Conservation (phyloP, 2,113 vertebrate species). For the Mixornis gularis region DNA sequence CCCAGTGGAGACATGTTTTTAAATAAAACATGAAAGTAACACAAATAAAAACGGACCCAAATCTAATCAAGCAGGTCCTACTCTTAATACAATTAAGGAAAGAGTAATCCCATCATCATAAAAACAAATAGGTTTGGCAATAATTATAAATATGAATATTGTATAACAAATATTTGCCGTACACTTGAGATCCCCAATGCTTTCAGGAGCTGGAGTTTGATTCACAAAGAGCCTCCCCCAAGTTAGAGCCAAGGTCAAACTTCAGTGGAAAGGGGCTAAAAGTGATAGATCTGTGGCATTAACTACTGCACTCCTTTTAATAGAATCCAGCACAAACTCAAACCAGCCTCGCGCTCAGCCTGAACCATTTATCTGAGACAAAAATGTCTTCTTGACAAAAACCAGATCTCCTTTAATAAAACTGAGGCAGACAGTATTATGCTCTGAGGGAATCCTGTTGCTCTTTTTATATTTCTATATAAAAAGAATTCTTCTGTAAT, state of each 20-base stretch:
- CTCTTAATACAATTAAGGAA: conserved; percentile 61
- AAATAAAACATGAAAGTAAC: conserved; percentile 70
- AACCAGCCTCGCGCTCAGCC: conserved; percentile 71
- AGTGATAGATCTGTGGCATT: conserved; percentile 78
- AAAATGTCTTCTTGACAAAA: conserved; percentile 83
- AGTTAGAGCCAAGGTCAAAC: conserved; percentile 73
- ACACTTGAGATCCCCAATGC: background rate
- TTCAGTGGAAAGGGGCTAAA: conserved; percentile 65
- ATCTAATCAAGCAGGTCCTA: conserved; percentile 62
- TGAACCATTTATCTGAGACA: conserved; percentile 75
- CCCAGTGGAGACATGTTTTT: conserved; percentile 64
- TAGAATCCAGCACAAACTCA: conserved; percentile 76
- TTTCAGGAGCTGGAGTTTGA: background rate
- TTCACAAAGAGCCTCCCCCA: conserved; percentile 38
- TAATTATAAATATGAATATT: conserved; percentile 29
- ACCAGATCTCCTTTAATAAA: conserved; percentile 83
- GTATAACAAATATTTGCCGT: background rate
- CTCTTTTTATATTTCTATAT: conserved; percentile 67
- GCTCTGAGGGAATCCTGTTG: conserved; percentile 77
- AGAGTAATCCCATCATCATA: conserved; percentile 47
- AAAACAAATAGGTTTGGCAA: conserved; percentile 54
- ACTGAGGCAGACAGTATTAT: conserved; percentile 75
- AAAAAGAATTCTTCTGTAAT: conserved; percentile 62
- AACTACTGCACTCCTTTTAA: conserved; percentile 76
- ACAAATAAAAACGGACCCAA: conserved; percentile 63